Evolutionary conservation across 2,888 invertebrate genomes (phyloP), one percentile per base, ranked within the genome.

Genomic region (Synergus gifuensis): DNA sequence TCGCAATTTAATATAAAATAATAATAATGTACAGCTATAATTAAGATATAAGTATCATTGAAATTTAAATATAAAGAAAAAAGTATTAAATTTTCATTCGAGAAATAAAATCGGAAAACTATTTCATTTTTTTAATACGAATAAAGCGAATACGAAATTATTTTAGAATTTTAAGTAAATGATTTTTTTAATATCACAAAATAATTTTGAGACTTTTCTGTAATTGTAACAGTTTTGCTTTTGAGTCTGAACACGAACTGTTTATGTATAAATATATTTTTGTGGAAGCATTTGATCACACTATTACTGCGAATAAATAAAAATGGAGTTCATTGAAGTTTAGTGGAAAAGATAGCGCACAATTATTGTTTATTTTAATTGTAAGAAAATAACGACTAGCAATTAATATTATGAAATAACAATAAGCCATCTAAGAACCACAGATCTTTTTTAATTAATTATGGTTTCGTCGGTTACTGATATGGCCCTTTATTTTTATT

Each of bases 341-440:
- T 54, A 7, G n/a, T 8, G 8, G n/a, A 49, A 16, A 54, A 54
- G 54, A 4, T 2, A n/a, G 54, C 12, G n/a, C n/a, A n/a, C 54
- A n/a, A 54, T 54, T 54, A 7, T 28, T 28, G 28, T 49, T 49
- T 49, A 7, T 14, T 49, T 8, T n/a, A 8, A 54, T n/a, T 54
- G 1, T 54, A 54, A 54, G 54, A 54, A n/a, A 16, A 54, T 54
- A 54, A 54, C 54, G 8, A 54, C n/a, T 54, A 54, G 54, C n/a
- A n/a, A n/a, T 54, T 54, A 2, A 54, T n/a, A n/a, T 54, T 28
- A 28, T 28, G 28, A 28, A 28, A 28, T 28, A 28, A 54, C 16
- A 54, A 54, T 54, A 54, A 54, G n/a, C n/a, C 54, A 54, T n/a
- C n/a, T 54, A n/a, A n/a, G n/a, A 54, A 54, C n/a, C n/a, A 54